Conservation (phyloP, 2,888 invertebrate genomes). For the Aphodius granarius region DNA sequence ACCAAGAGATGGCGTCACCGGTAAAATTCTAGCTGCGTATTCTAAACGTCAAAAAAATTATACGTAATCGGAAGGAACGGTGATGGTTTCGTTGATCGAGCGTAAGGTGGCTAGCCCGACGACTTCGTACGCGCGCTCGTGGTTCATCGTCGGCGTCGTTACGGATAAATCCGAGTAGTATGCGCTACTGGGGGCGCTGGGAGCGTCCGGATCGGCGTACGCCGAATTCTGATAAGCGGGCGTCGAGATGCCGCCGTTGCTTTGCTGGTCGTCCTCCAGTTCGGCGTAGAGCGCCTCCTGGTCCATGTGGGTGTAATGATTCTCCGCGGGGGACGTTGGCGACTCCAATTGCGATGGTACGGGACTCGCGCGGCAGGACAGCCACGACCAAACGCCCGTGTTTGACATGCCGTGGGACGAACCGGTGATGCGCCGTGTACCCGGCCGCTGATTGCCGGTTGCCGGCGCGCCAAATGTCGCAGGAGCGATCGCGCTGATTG, state of each 20-base stretch:
- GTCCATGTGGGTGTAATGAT: slow-evolving; percentile 74
- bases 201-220: slow-evolving; percentile 62
- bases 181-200: slow-evolving; percentile 72
- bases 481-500: slow-evolving; percentile 42
- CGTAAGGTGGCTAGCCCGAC: slow-evolving; percentile 60
- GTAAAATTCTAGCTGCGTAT: too few species aligned
- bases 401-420: slow-evolving; percentile 30
- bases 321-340: slow-evolving; percentile 62
- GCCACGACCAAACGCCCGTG: slow-evolving; percentile 52
- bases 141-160: slow-evolving; percentile 44
- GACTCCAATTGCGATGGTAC: slow-evolving; percentile 55
- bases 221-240: slow-evolving; percentile 74
- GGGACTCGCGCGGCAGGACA: slow-evolving; percentile 43
- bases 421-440: neutral
- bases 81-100: slow-evolving; percentile 59
- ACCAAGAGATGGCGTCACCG: too few species aligned
- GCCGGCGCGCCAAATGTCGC: slow-evolving; percentile 40
- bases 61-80: slow-evolving; percentile 64
- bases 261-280: slow-evolving; percentile 64
- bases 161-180: slow-evolving; percentile 72
- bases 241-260: slow-evolving; percentile 45
- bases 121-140: slow-evolving; percentile 63
- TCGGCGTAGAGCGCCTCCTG: slow-evolving; percentile 69
- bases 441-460: slow-evolving; percentile 33
- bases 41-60: slow-evolving; percentile 35